Percentiles rank a stretch among this genome's conserved stretches.
Evolutionary conservation across 1,140 invertebrate genomes (phyloP).

Genomic region (Drosophila mauritiana): DNA sequence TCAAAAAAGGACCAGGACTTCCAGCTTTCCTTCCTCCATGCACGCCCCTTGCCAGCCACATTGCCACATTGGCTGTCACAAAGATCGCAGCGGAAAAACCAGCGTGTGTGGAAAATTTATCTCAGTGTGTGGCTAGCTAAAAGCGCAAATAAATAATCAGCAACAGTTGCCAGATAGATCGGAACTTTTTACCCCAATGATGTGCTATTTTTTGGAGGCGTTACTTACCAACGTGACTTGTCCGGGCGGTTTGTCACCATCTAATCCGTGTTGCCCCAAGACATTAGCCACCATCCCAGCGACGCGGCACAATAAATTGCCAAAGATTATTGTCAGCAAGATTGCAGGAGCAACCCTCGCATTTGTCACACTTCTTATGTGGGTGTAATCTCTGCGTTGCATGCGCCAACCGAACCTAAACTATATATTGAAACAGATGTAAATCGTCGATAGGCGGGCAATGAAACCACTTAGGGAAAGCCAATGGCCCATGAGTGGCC

Average conservation of each 20-base stretch:
- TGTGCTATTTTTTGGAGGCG: conserved; percentile 20
- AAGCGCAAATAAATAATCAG: conserved; percentile 83
- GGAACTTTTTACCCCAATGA: conserved; percentile 50
- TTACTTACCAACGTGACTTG: conserved; percentile 45
- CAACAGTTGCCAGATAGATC: conserved; percentile 82
- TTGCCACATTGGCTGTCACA: conserved; percentile 37
- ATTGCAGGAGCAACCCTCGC: conserved; percentile 63
- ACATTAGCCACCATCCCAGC: conserved; percentile 52
- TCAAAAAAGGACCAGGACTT: conserved; percentile 59
- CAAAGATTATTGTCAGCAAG: conserved; percentile 76
- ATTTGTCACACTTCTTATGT: conserved; percentile 61
- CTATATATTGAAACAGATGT: conserved; percentile 67
- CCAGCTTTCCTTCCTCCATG: conserved; percentile 9
- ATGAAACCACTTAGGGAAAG: conserved; percentile 54
- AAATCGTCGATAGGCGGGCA: conserved; percentile 62
- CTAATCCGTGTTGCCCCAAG: conserved; percentile 71
- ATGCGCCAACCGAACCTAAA: conserved; percentile 29
- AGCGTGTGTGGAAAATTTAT: conserved; percentile 50
- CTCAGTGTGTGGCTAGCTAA: conserved; percentile 55
- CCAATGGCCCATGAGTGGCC: conserved; percentile 43
- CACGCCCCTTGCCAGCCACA: background rate
- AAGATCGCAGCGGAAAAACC: conserved; percentile 37
- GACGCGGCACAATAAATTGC: conserved; percentile 65
- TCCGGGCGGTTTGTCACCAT: conserved; percentile 59
- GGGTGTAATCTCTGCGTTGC: conserved; percentile 53